phyloP scores from a whole-genome alignment of 35 echinoderm and acorn worm genomes.

The Apostichopus parvimensis region DNA sequence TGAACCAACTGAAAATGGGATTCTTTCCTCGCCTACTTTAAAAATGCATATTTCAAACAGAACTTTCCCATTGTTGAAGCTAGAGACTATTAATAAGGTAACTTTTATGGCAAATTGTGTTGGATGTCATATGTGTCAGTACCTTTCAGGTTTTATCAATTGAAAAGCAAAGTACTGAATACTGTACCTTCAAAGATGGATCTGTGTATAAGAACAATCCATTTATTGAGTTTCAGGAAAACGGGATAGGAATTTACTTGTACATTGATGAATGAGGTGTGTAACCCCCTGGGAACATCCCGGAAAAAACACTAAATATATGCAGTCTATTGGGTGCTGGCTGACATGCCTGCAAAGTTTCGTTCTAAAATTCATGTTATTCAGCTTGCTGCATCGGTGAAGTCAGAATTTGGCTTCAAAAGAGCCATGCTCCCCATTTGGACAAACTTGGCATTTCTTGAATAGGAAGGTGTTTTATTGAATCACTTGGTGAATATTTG shows the following conservation, averaged over 20 bases:
- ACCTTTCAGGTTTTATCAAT: constrained; percentile 9
- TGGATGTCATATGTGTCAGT: constrained; percentile 11
- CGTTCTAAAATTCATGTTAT: constrained; percentile 33
- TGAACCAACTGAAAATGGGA: neutral
- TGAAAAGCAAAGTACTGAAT: neutral
- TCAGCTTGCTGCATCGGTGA: constrained; percentile 13
- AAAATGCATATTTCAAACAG: neutral
- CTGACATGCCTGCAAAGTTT: constrained; percentile 28
- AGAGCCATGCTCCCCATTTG: neutral
- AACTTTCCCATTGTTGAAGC: constrained; percentile 23
- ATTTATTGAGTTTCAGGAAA: neutral
- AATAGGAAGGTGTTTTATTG: constrained; percentile 23
- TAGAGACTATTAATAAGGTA: neutral
- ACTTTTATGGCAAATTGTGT: constrained; percentile 6
- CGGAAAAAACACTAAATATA: constrained; percentile 31
- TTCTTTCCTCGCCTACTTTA: neutral
- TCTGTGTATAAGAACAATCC: constrained; percentile 25
- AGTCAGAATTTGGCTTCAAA: constrained; percentile 30
- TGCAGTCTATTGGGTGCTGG: constrained; percentile 21
- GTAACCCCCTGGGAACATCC: constrained; percentile 42
- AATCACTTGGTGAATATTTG: too few species aligned
- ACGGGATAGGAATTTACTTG: neutral
- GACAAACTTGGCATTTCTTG: constrained; percentile 18
- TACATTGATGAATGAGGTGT: constrained; percentile 44
- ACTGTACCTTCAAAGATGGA: constrained; percentile 34